phyloP scores from a whole-genome alignment of 2,888 invertebrate genomes.

The Ennomos erosarius region DNA sequence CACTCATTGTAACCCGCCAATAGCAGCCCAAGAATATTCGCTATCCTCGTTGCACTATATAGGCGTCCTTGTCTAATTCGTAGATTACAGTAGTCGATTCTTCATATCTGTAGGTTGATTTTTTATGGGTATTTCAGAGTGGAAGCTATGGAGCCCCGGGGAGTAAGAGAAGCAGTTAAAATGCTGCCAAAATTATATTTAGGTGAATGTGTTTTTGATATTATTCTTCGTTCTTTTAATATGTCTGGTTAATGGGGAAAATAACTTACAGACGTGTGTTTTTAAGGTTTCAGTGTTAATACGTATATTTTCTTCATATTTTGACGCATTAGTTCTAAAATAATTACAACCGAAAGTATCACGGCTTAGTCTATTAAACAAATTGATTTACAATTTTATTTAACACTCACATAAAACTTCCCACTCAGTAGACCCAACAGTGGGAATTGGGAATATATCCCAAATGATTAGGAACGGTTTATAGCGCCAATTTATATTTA shows the following conservation, averaged over 20 bases:
- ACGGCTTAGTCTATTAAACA: slow-evolving; percentile 15
- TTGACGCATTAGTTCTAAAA: slow-evolving; percentile 15
- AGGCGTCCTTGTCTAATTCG: slow-evolving; percentile 57
- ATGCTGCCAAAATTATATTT: slow-evolving; percentile 55
- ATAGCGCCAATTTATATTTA: slow-evolving; percentile 49
- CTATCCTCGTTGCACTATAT: slow-evolving; percentile 46
- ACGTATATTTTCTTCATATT: background rate
- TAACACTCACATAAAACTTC: slow-evolving; percentile 22
- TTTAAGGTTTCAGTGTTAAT: slow-evolving; percentile 3
- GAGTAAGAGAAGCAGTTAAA: slow-evolving; percentile 58
- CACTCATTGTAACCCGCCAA: slow-evolving; percentile 49
- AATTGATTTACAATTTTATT: slow-evolving; percentile 32
- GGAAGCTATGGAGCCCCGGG: slow-evolving; percentile 47
- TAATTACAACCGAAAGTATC: slow-evolving; percentile 7
- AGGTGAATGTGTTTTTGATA: slow-evolving; percentile 46
- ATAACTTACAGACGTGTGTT: slow-evolving; percentile 11
- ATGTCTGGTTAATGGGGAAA: slow-evolving; percentile 32
- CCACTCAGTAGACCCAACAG: slow-evolving; percentile 19
- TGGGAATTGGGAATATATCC: slow-evolving; percentile 34
- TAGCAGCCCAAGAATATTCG: slow-evolving; percentile 26
- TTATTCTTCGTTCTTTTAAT: slow-evolving; percentile 40
- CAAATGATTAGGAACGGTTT: slow-evolving; percentile 48
- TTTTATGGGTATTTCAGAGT: slow-evolving; percentile 73
- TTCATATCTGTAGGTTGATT: slow-evolving; percentile 72
- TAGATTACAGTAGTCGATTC: slow-evolving; percentile 71